These are phyloP conservation scores for Heliconius aoede DNA, from an alignment of 2,888 invertebrate genomes.

Conservation along the genomic window DNA sequence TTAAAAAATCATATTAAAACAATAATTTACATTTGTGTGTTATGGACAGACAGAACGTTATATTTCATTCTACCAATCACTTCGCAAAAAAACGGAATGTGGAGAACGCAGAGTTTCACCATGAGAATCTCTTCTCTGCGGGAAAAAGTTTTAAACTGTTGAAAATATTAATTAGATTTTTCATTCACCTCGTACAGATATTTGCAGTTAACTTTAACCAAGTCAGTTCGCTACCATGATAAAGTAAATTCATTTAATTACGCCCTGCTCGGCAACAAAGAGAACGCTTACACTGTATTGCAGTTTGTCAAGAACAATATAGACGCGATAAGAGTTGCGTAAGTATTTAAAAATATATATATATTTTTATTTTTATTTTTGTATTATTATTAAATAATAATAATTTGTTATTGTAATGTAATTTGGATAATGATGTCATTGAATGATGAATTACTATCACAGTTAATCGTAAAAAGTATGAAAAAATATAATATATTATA, in stretches of 20 bases:
- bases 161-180: neutral
- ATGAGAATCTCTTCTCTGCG: neutral
- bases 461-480: too few relatives aligned
- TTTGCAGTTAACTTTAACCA: slow-evolving; percentile 65
- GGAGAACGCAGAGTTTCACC: neutral
- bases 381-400: too few relatives aligned
- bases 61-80: too few relatives aligned
- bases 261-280: slow-evolving; percentile 69
- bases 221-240: slow-evolving; percentile 71
- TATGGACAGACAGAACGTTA: too few relatives aligned
- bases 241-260: slow-evolving; percentile 73
- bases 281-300: slow-evolving; percentile 64
- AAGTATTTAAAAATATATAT: slow-evolving; percentile 53
- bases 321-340: slow-evolving; percentile 67
- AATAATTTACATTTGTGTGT: too few relatives aligned
- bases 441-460: too few relatives aligned
- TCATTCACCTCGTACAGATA: slow-evolving; percentile 59
- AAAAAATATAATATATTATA: too few relatives aligned
- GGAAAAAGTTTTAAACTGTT: neutral
- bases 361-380: slow-evolving; percentile 4
- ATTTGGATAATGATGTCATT: too few relatives aligned
- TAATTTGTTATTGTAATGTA: too few relatives aligned
- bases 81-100: neutral
- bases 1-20: too few relatives aligned
- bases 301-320: slow-evolving; percentile 71